Conservation (phyloP, 2,888 invertebrate species). For the Orthosia cruda region DNA sequence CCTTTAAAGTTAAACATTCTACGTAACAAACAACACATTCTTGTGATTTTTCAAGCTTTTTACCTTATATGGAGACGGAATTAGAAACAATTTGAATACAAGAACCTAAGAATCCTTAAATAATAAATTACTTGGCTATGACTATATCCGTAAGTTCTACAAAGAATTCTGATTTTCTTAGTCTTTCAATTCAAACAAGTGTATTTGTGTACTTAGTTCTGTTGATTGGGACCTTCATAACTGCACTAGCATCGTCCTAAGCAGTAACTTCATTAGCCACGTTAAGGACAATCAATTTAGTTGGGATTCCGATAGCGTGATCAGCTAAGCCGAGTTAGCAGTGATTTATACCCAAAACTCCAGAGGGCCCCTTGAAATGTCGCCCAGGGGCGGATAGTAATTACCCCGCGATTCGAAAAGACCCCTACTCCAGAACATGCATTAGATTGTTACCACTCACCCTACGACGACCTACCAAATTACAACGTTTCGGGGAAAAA, state of each 20-base stretch:
- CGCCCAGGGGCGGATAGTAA: constrained; percentile 82
- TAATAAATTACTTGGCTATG: constrained; percentile 1
- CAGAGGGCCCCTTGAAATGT: constrained; percentile 74
- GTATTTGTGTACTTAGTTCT: not conserved
- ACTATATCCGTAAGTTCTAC: not conserved
- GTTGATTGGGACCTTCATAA: not conserved
- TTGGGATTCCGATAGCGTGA: constrained; percentile 73
- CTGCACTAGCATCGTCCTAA: constrained; percentile 30
- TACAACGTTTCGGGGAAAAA: constrained; percentile 52
- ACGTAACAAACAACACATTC: constrained; percentile 24
- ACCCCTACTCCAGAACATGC: constrained; percentile 75
- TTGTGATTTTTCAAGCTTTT: constrained; percentile 18
- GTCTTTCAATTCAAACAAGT: constrained; percentile 3
- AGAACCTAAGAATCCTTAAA: not conserved
- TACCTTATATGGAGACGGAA: not conserved
- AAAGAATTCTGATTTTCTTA: not conserved
- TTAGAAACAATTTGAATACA: constrained; percentile 16
- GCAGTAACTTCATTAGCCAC: constrained; percentile 53
- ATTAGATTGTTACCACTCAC: constrained; percentile 81
- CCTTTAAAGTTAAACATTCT: constrained; percentile 30
- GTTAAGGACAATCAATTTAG: constrained; percentile 65
- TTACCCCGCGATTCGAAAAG: constrained; percentile 76
- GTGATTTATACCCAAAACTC: constrained; percentile 83
- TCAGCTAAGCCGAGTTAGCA: constrained; percentile 78
- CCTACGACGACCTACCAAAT: constrained; percentile 63